Base-by-base conservation (phyloP, 1,140 invertebrate genomes). In the Orchestia grillus region DNA sequence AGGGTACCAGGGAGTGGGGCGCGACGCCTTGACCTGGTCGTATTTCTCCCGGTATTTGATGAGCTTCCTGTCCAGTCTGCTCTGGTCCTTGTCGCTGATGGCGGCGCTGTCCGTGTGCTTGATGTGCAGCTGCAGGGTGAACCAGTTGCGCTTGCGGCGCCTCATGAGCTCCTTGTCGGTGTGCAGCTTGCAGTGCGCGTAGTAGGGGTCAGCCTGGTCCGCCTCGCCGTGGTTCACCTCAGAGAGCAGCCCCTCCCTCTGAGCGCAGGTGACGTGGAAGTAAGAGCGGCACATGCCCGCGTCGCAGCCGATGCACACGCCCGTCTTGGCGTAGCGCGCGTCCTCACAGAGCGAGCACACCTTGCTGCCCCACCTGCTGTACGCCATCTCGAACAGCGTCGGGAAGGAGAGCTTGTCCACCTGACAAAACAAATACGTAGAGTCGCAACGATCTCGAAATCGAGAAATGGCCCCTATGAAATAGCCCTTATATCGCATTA, bases 241-340 rank as follows among this genome's bases (percentile, higher is more conserved):
- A 0, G 99, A 99, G 28, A 99, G 97, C 87, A 99, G 98, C 0
- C 99, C 99, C 97, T 99, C 98, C 87, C 98, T 98, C 97, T 99
- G 99, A 43, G 99, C 99, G 98, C 99, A 99, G 28, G 99, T 99
- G 43, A 99, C 99, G 97, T 99, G 99, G 97, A 99, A 99, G 98
- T 99, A 99, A 0, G 98, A 99, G 97, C 99, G 98, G 98, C 99
- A 99, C 98, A 99, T 98, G 44, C 99, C 99, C 44, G 99, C 99
- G 98, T 99, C 99, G 97, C 99, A 99, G 96, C 98, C 98, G 96
- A 99, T 99, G 97, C 99, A 99, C 8, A 99, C 99, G 11, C 99
- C 99, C 15, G 99, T 99, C 40, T 99, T 98, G 53, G 99, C 98
- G 97, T 98, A 98, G 45, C 99, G 97, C 16, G 98, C 98, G 97